Conservation (phyloP, 2,113 vertebrate genomes). For the Coryphaenoides rupestris region DNA sequence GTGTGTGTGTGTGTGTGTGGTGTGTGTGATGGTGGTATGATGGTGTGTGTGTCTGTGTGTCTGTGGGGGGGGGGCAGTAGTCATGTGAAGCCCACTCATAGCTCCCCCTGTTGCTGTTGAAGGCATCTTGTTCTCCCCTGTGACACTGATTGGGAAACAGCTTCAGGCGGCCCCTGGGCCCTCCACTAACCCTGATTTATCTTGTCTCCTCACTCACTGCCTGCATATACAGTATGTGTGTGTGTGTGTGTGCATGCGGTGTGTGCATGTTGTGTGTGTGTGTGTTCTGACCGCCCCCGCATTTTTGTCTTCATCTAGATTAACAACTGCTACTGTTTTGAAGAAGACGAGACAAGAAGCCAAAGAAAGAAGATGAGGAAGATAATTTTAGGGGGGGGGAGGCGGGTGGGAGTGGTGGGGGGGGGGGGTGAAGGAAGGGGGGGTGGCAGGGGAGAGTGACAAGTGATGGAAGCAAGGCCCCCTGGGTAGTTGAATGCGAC, state of each 20-base stretch:
- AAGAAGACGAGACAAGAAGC: not conserved
- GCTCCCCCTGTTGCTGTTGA: slow-evolving; percentile 43
- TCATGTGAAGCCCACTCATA: slow-evolving; percentile 52
- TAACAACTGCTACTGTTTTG: slow-evolving; percentile 48
- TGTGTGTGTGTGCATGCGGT: not conserved
- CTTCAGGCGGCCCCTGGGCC: slow-evolving; percentile 59
- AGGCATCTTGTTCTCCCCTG: slow-evolving; percentile 58
- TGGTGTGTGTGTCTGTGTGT: not conserved
- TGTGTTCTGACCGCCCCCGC: slow-evolving; percentile 22
- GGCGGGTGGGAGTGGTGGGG: slow-evolving; percentile 11
- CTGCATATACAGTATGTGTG: not conserved
- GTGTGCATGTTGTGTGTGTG: not conserved
- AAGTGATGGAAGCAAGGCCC: not conserved
- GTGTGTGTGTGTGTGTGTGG: too few species aligned
- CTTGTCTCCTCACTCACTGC: slow-evolving; percentile 20
- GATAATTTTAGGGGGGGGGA: too few species aligned
- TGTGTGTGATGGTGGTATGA: too few species aligned
- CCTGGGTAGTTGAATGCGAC: slow-evolving; percentile 15
- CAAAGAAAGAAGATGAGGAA: too few species aligned
- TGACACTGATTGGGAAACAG: slow-evolving; percentile 62
- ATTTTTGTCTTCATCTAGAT: slow-evolving; percentile 36
- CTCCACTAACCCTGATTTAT: slow-evolving; percentile 40
- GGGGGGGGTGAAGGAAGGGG: not conserved
- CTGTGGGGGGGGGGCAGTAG: slow-evolving; percentile 2
- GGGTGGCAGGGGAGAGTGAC: not conserved